Evolutionary conservation across 30 jellyfish, hydroid and myxozoan species (phyloP), one percentile per base, ranked within the genome.

Genomic region (Catostylus mosaicus): DNA sequence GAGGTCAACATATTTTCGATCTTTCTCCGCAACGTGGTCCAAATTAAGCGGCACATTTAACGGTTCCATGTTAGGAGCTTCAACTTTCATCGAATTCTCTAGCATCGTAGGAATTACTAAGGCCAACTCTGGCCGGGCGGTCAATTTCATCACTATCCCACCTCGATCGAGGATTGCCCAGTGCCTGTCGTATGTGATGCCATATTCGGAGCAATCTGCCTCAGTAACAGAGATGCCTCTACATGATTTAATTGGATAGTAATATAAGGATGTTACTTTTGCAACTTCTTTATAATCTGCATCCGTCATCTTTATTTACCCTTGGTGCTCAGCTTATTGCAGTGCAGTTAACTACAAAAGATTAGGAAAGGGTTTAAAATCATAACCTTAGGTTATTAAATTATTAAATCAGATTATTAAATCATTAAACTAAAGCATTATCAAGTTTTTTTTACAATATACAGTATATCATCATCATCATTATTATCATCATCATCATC

Each of bases 21-120:
- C 67, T 1, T 36, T 47, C 27, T 62, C 77, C 1, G 33, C 27
- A 11, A 62, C 1, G 54, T 40, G 54, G 30, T 52, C 67, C 29
- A 52, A 3, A 27, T 36, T 63, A 9, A 52, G 68, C 2, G 82
- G 86, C 9, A 77, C 11, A 0, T 7, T 10, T 32, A 77, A 67
- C 26, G 86, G 73, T 18, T 86, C 77, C 86, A 76, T 77, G 47
- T 75, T 90, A 32, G 90, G 86, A 11, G 87, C 94, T 16, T 68
- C 86, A 26, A 82, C 33, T 38, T 31, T 34, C 32, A 82, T 19
- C 67, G 37, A 46, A 34, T 68, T 80, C 67, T 80, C 74, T 16
- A 48, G 34, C 90, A 65, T 19, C 51, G 67, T 48, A 8, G 83
- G 90, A 22, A 30, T 59, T 0, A 82, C 86, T 24, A 48, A 38